Evolutionary conservation across 2,888 invertebrate genomes (phyloP).

Genomic region (Cactoblastis cactorum): DNA sequence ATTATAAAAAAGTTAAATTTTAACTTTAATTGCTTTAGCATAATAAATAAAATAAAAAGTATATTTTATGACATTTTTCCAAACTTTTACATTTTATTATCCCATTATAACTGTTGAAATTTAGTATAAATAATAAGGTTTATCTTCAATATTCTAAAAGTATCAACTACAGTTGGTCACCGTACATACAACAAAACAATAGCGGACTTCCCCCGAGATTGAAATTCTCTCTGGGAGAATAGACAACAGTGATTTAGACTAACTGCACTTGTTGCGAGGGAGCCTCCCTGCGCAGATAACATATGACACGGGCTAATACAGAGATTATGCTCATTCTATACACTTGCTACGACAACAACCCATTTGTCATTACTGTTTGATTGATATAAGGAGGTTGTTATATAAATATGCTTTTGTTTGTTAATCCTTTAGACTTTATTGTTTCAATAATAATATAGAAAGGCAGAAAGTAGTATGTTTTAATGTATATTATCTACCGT

Average conservation of each 20-base stretch:
- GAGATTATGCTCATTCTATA: slow-evolving; percentile 49
- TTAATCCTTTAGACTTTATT: no score
- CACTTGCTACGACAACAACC: slow-evolving; percentile 37
- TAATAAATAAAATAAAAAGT: no score
- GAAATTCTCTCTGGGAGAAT: slow-evolving; percentile 55
- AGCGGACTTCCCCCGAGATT: slow-evolving; percentile 56
- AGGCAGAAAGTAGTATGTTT: no score
- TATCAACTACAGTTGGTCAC: slow-evolving; percentile 46
- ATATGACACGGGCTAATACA: slow-evolving; percentile 61
- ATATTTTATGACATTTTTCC: no score
- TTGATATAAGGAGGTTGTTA: not conserved
- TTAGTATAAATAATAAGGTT: no score
- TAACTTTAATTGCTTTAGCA: no score
- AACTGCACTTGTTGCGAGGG: slow-evolving; percentile 68
- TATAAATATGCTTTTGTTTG: not conserved
- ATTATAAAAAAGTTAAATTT: no score
- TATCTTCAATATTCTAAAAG: slow-evolving; percentile 18
- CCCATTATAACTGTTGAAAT: no score
- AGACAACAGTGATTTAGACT: slow-evolving; percentile 66
- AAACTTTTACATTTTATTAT: no score
- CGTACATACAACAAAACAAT: slow-evolving; percentile 41
- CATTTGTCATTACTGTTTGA: slow-evolving; percentile 31
- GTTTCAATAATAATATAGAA: no score
- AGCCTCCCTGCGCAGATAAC: slow-evolving; percentile 42
- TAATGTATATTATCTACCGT: no score